These are phyloP conservation scores for Amblyornis subalaris DNA, from an alignment of 2,113 vertebrate species.

Conservation along the genomic window DNA sequence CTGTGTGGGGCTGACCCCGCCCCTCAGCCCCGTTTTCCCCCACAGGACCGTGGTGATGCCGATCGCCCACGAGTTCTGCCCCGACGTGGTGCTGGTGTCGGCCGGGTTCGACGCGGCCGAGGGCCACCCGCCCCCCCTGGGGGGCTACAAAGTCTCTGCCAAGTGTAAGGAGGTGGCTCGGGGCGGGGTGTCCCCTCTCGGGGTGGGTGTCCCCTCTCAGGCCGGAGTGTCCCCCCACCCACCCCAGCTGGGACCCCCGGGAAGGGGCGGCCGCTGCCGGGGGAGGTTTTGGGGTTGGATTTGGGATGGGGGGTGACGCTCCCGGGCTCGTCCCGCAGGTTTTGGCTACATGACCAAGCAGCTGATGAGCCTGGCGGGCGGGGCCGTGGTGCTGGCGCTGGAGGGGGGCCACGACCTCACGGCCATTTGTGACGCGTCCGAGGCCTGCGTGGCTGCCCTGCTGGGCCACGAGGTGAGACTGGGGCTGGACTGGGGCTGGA, in stretches of 20 bases:
- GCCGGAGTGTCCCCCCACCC: too few relatives aligned
- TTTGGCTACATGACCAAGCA: conserved; percentile 93
- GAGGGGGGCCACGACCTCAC: conserved; percentile 90
- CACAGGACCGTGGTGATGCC: conserved; percentile 91
- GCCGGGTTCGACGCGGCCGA: conserved; percentile 90
- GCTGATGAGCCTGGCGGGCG: conserved; percentile 88
- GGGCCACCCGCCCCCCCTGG: conserved; percentile 81
- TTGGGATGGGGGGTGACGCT: not conserved
- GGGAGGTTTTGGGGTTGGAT: not conserved
- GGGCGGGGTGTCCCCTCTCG: not conserved
- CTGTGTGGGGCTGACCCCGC: accelerated
- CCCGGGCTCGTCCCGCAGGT: conserved; percentile 58
- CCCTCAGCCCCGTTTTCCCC: not conserved
- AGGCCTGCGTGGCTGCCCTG: conserved; percentile 87
- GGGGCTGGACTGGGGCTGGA: not conserved
- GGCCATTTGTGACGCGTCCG: conserved; percentile 89
- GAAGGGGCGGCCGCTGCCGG: not conserved
- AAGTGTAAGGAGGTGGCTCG: conserved; percentile 81
- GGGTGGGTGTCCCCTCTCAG: too few relatives aligned
- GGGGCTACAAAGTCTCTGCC: conserved; percentile 91
- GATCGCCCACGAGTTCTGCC: conserved; percentile 87
- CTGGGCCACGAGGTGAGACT: conserved; percentile 85
- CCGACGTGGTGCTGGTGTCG: conserved; percentile 90
- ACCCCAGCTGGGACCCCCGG: not conserved
- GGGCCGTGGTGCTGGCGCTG: conserved; percentile 83